Evolutionary conservation across 2,888 invertebrate genomes (phyloP).

Genomic region (Chrysodeixis includens): DNA sequence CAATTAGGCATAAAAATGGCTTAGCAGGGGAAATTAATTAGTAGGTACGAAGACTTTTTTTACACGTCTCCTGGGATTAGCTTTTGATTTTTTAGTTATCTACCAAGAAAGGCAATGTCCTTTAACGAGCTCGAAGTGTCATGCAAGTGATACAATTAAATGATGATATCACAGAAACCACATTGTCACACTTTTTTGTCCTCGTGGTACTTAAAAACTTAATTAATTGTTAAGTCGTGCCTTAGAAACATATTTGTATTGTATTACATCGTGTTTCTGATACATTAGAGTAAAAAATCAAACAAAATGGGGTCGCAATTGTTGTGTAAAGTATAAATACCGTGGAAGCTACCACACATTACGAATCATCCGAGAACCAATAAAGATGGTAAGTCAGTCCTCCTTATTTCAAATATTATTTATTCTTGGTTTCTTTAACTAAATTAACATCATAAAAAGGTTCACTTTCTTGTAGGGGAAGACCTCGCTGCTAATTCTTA

Average conservation of each 20-base stretch:
- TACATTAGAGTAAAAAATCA: conserved; percentile 45
- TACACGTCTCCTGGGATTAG: no score
- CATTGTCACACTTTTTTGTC: conserved; percentile 1
- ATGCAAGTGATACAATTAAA: conserved; percentile 1
- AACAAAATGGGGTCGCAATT: conserved; percentile 25
- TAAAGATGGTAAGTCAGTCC: conserved; percentile 46
- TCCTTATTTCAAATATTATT: neutral
- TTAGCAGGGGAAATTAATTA: no score
- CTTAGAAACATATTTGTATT: conserved; percentile 12
- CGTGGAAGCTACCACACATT: conserved; percentile 3
- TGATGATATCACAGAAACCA: conserved; percentile 8
- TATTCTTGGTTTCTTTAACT: no score
- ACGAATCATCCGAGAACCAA: conserved; percentile 18
- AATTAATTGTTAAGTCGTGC: conserved; percentile 39
- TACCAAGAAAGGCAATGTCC: no score
- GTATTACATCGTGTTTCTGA: conserved; percentile 10
- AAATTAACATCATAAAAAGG: no score
- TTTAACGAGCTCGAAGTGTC: neutral
- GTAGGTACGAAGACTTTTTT: no score
- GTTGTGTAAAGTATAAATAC: conserved; percentile 51
- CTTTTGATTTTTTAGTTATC: no score
- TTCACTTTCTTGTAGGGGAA: conserved; percentile 29
- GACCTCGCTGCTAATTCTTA: conserved; percentile 36
- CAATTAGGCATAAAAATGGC: no score
- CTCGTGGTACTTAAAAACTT: neutral